Percentiles rank a stretch among this genome's conserved stretches.
Conservation (phyloP, 1,140 invertebrate species). For the Batillaria attramentaria region DNA sequence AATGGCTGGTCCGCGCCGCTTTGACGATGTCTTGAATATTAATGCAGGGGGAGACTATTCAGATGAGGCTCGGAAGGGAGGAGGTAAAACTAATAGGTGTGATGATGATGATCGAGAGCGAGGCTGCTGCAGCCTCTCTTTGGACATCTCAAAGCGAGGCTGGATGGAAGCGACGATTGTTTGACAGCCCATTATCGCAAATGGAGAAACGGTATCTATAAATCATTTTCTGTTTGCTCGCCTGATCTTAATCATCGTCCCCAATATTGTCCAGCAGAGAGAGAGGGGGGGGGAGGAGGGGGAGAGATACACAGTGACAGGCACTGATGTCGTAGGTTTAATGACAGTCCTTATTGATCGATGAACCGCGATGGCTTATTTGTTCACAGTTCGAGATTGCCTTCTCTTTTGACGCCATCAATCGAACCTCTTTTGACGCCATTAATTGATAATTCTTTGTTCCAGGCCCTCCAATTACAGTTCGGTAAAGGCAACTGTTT, state of each 20-base stretch:
- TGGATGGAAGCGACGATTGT: constrained; percentile 22
- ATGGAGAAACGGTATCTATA: constrained; percentile 31
- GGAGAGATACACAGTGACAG: too few relatives aligned
- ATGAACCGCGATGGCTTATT: too few relatives aligned
- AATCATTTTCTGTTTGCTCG: constrained; percentile 32
- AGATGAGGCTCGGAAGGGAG: not conserved
- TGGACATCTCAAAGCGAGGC: constrained; percentile 16
- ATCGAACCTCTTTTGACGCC: too few relatives aligned
- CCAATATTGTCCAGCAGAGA: constrained; percentile 29
- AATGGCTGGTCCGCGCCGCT: not conserved
- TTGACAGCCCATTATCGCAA: constrained; percentile 30
- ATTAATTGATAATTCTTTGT: too few relatives aligned
- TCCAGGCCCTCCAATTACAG: too few relatives aligned
- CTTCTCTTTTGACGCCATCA: too few relatives aligned
- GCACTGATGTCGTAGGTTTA: too few relatives aligned
- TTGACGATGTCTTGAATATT: constrained; percentile 37
- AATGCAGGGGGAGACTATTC: constrained; percentile 17
- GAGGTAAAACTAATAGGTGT: constrained; percentile 9
- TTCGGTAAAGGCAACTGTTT: too few relatives aligned
- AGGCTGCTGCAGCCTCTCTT: constrained; percentile 21
- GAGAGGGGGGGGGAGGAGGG: too few relatives aligned
- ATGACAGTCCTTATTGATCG: too few relatives aligned
- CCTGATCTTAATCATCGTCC: constrained; percentile 32
- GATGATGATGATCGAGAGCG: too few relatives aligned
- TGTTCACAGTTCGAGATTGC: too few relatives aligned